Conservation (phyloP, 2,113 vertebrate genomes). For the Gila orcuttii region DNA sequence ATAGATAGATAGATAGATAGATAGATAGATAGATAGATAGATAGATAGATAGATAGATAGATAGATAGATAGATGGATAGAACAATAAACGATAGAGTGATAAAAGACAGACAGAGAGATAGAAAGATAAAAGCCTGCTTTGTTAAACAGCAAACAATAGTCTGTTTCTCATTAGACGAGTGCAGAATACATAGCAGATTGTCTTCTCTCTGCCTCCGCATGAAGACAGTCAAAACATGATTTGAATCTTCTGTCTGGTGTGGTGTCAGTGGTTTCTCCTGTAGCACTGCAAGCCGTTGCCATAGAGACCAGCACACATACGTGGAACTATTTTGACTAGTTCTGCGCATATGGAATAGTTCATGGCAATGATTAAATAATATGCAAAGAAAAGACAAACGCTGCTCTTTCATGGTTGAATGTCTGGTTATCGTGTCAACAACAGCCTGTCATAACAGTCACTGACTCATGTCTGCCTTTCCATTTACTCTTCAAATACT, state of each 20-base stretch:
- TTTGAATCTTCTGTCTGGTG: constrained; percentile 21
- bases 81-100: no score
- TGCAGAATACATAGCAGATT: constrained; percentile 13
- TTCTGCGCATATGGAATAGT: constrained; percentile 22
- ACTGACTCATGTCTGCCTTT: constrained; percentile 16
- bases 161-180: constrained; percentile 10
- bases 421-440: constrained; percentile 29
- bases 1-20: not conserved
- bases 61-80: not conserved
- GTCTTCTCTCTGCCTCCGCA: not conserved
- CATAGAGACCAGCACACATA: not conserved
- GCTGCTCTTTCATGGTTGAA: constrained; percentile 28
- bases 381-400: constrained; percentile 22
- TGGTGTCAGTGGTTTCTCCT: constrained; percentile 13
- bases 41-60: not conserved
- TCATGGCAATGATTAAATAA: constrained; percentile 34
- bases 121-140: not conserved
- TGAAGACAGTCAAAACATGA: constrained; percentile 7
- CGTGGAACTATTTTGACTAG: constrained; percentile 9
- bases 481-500: not conserved
- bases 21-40: not conserved
- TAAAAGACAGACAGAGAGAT: not conserved
- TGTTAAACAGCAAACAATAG: no score
- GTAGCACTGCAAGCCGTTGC: not conserved
- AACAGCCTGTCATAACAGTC: constrained; percentile 29